Evolutionary conservation across 2,888 invertebrate genomes (phyloP).

Genomic region (Tenthredo livida): DNA sequence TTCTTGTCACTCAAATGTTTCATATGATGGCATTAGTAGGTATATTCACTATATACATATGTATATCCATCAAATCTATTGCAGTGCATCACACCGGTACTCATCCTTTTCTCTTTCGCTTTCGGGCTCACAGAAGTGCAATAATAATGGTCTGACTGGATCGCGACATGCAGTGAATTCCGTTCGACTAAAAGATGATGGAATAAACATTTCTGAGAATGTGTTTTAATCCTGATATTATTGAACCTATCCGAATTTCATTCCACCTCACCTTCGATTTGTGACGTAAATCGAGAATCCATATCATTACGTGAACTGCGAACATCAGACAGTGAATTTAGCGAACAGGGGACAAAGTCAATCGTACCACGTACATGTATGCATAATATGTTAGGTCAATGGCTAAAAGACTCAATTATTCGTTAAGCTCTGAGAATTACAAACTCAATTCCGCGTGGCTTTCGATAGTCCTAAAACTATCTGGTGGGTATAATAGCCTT

Average conservation of each 20-base stretch:
- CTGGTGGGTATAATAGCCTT: constrained; percentile 3
- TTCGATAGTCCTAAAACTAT: constrained; percentile 38
- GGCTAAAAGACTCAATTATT: constrained; percentile 30
- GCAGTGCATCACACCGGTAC: constrained; percentile 3
- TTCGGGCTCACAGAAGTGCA: neutral
- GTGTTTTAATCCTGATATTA: neutral
- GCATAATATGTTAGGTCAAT: neutral
- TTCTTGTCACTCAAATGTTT: constrained; percentile 3
- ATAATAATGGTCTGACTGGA: constrained; percentile 3
- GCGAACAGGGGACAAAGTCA: neutral
- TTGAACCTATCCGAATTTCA: neutral
- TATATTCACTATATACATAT: too few relatives aligned
- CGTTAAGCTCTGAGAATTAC: constrained; percentile 31
- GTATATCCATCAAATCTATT: neutral
- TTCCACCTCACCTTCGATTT: neutral
- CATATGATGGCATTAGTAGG: neutral
- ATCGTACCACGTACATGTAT: constrained; percentile 10
- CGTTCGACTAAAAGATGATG: neutral
- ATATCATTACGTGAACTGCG: neutral
- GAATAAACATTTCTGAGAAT: neutral
- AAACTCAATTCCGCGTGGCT: constrained; percentile 33
- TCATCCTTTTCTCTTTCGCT: constrained; percentile 3
- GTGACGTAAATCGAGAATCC: neutral
- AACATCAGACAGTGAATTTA: neutral
- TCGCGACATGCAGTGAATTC: neutral